Evolutionary conservation across 30 jellyfish, hydroid and myxozoan species (phyloP).

Genomic region (Cassiopea andromeda): DNA sequence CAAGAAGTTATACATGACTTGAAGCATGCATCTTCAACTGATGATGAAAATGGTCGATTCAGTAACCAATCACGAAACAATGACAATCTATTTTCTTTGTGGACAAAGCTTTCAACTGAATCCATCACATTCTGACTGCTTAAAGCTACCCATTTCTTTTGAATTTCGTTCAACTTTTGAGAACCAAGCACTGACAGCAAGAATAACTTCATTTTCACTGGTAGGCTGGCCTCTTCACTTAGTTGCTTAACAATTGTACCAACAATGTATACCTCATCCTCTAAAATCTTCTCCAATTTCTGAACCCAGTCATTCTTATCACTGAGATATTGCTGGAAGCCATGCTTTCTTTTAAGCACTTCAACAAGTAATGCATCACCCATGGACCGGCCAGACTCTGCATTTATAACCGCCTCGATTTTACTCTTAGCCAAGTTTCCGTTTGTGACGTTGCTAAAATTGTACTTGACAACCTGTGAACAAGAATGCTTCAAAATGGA

Average conservation of each 20-base stretch:
- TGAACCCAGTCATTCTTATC: slow-evolving; percentile 25
- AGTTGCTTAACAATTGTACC: slow-evolving; percentile 59
- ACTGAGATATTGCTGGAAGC: slow-evolving; percentile 36
- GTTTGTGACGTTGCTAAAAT: slow-evolving; percentile 34
- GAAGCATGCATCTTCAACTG: slow-evolving; percentile 24
- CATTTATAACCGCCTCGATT: neutral
- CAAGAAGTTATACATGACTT: slow-evolving; percentile 36
- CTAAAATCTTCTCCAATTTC: slow-evolving; percentile 39
- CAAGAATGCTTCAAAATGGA: neutral
- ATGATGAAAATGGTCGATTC: slow-evolving; percentile 22
- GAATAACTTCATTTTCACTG: slow-evolving; percentile 50
- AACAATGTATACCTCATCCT: slow-evolving; percentile 41
- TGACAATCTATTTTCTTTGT: slow-evolving; percentile 2
- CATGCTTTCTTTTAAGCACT: slow-evolving; percentile 36
- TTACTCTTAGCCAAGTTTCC: slow-evolving; percentile 20
- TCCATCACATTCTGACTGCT: slow-evolving; percentile 31
- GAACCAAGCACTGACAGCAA: slow-evolving; percentile 46
- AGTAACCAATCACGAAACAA: slow-evolving; percentile 26
- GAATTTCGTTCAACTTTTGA: slow-evolving; percentile 8
- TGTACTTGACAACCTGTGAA: slow-evolving; percentile 34
- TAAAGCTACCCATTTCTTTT: slow-evolving; percentile 12
- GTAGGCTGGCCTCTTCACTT: slow-evolving; percentile 8
- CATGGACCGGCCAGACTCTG: slow-evolving; percentile 10
- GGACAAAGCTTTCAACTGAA: slow-evolving; percentile 32
- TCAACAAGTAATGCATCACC: slow-evolving; percentile 40